phyloP scores from a whole-genome alignment of 1,140 invertebrate genomes.

The Portunus trituberculatus region DNA sequence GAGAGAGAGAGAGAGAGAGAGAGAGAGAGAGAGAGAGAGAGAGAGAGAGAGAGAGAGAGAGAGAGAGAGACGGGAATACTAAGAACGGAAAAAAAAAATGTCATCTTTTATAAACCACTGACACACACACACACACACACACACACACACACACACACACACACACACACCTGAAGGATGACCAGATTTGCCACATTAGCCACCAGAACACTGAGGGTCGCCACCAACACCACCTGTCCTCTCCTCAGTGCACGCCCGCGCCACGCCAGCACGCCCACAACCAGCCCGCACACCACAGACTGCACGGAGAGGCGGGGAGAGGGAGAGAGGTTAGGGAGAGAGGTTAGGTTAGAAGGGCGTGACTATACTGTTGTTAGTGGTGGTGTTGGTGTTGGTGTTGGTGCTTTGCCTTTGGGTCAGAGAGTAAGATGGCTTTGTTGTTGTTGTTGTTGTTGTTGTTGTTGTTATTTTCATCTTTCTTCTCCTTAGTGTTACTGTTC shows the following conservation, averaged over 20 bases:
- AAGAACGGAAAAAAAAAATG: too few relatives aligned
- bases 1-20: not conserved
- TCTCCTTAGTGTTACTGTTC: too few relatives aligned
- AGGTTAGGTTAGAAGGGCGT: too few relatives aligned
- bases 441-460: too few relatives aligned
- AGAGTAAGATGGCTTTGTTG: too few relatives aligned
- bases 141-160: conserved; percentile 15
- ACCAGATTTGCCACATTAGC: conserved; percentile 81
- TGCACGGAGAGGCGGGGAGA: conserved; percentile 79
- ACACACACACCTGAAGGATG: conserved; percentile 79
- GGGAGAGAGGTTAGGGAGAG: not conserved
- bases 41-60: not conserved
- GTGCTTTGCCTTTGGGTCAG: too few relatives aligned
- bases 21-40: not conserved
- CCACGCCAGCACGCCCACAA: conserved; percentile 81
- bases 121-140: conserved; percentile 9
- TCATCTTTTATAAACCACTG: not conserved
- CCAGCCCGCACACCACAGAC: conserved; percentile 80
- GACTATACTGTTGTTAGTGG: not conserved
- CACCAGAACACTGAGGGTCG: conserved; percentile 80
- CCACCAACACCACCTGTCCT: conserved; percentile 81
- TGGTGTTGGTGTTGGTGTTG: too few relatives aligned
- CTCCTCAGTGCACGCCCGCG: conserved; percentile 79
- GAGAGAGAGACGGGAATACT: not conserved
- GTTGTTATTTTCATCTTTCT: too few relatives aligned